Percentiles rank a stretch among this genome's conserved stretches.
Evolutionary conservation across 2,888 invertebrate species (phyloP).

Genomic region (Barypeithes pellucidus): DNA sequence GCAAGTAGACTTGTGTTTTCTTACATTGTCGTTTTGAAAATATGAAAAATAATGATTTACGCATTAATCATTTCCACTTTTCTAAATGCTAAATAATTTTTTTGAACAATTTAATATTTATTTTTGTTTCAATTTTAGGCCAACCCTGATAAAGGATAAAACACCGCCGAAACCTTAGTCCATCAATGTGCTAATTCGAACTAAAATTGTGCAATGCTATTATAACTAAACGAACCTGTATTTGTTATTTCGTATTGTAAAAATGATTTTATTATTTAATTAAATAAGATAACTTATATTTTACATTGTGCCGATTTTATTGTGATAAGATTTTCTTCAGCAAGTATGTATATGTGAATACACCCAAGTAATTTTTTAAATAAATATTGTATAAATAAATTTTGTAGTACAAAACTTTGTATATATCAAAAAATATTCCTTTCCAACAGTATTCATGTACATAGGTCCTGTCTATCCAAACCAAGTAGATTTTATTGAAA

Average conservation of each 20-base stretch:
- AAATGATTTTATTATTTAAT: constrained; percentile 5
- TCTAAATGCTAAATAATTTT: neutral
- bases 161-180: constrained; percentile 60
- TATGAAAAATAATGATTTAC: too few relatives aligned
- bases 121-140: constrained; percentile 62
- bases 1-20: too few relatives aligned
- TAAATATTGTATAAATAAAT: constrained; percentile 11
- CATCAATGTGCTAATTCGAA: neutral
- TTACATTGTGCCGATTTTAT: constrained; percentile 50
- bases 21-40: too few relatives aligned
- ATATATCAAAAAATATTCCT: neutral
- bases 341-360: constrained; percentile 26
- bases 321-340: constrained; percentile 47
- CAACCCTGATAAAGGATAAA: constrained; percentile 67
- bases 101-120: neutral
- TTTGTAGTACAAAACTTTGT: constrained; percentile 10
- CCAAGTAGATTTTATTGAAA: too few relatives aligned
- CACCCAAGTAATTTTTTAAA: constrained; percentile 6
- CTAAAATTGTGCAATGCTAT: constrained; percentile 13
- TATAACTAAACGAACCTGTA: neutral
- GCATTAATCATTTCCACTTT: too few relatives aligned
- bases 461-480: too few relatives aligned
- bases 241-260: constrained; percentile 14
- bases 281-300: constrained; percentile 22
- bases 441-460: too few relatives aligned